A percentile compares a stretch with the other conserved stretches of the same genome.
Conservation (phyloP, 1,140 invertebrate species). For the Sitophilus oryzae region DNA sequence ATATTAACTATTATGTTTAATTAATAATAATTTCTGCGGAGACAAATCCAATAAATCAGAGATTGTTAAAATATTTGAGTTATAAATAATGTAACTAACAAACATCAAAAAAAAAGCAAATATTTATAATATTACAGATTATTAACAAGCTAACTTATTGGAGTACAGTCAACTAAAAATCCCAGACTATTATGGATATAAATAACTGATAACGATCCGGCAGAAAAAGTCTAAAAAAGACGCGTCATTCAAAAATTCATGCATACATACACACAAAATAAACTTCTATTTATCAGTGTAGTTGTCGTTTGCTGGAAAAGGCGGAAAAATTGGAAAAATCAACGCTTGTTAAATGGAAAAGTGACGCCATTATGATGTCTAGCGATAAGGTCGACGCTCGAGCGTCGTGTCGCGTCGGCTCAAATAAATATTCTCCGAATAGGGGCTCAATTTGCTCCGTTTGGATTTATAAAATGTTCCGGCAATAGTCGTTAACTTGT, state of each 20-base stretch:
- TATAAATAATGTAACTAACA: too few relatives aligned
- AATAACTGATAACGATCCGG: background rate
- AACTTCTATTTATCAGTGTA: slow-evolving; percentile 3
- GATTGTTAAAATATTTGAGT: too few relatives aligned
- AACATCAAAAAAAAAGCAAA: too few relatives aligned
- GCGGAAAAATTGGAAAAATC: slow-evolving; percentile 2
- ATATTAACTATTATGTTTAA: too few relatives aligned
- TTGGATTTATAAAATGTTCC: background rate
- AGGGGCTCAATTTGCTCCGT: background rate
- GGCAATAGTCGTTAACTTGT: background rate
- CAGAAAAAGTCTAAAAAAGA: background rate
- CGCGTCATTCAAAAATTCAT: too few relatives aligned
- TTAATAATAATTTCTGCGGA: too few relatives aligned
- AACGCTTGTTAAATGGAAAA: slow-evolving; percentile 8
- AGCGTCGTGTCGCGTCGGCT: too few relatives aligned
- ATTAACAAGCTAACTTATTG: too few relatives aligned
- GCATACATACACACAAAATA: slow-evolving; percentile 1
- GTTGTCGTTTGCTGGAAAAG: background rate
- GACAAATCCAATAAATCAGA: too few relatives aligned
- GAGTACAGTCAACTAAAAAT: background rate
- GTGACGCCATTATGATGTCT: slow-evolving; percentile 4
- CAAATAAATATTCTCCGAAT: slow-evolving; percentile 3
- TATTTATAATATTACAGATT: too few relatives aligned
- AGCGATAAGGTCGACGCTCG: background rate
- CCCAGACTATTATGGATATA: background rate